These are phyloP conservation scores for Sebastes ruberrimus DNA, from an alignment of 2,797 vertebrate genomes.

Conservation along the genomic window DNA sequence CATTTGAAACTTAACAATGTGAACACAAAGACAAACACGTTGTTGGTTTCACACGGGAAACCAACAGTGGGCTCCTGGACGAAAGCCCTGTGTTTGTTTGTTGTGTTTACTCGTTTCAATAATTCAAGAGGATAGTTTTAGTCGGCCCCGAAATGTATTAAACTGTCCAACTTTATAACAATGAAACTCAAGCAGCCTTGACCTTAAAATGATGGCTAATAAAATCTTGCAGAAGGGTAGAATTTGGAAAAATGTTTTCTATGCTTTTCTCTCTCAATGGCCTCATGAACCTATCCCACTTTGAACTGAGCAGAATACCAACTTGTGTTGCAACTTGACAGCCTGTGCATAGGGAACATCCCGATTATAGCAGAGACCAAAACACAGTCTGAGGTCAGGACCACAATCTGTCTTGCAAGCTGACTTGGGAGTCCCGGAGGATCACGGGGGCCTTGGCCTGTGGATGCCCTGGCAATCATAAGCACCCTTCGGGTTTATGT, in stretches of 20 bases:
- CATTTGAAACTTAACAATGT: no score
- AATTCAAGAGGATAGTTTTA: background rate
- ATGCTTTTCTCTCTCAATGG: background rate
- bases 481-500: slow-evolving; percentile 13
- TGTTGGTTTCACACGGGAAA: no score
- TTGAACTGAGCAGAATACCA: slow-evolving; percentile 26
- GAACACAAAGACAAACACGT: no score
- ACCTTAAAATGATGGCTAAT: background rate
- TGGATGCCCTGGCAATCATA: slow-evolving; percentile 48
- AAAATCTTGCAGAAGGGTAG: background rate
- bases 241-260: background rate
- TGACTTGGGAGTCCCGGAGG: slow-evolving; percentile 34
- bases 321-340: slow-evolving; percentile 52
- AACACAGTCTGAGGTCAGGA: slow-evolving; percentile 63
- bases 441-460: slow-evolving; percentile 34
- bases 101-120: background rate
- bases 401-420: slow-evolving; percentile 65
- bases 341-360: slow-evolving; percentile 43
- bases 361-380: slow-evolving; percentile 39
- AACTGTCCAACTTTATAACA: background rate
- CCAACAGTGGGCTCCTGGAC: no score
- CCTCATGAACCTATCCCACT: background rate
- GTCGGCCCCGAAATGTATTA: background rate
- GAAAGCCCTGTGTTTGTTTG: no score
- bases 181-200: background rate